Base-by-base conservation (phyloP, 2,888 invertebrate species). In the Nymphalis urticae region DNA sequence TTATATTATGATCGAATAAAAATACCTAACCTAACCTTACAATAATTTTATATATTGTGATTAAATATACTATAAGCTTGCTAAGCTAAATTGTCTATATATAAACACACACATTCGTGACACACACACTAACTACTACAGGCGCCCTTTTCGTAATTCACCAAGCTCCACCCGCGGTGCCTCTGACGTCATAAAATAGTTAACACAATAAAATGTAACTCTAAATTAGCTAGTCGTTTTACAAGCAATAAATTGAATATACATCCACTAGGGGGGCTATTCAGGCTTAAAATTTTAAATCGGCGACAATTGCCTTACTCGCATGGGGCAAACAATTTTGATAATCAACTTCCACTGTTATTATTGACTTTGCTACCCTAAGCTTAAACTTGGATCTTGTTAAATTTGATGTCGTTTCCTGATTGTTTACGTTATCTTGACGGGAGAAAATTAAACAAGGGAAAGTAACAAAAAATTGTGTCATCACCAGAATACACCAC, bases 211-310 rank as follows among this genome's bases (percentile, higher is more conserved):
- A 90, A 92, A 88, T 82, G 87, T 85, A 84, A 87, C 89, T 90
- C 85, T 83, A 89, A 91, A 92, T 92, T 92, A 92, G 90, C 91
- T 89, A 79, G 86, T 88, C 91, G 90, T 87, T 91, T 92, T 92
- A 91, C 91, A 89, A 88, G 88, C 88, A 91, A 90, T 91, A 89
- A 91, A 91, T 89, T 88, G 89, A 90, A 91, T 90, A 85, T 89
- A 84, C 87, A 81, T 81, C 83, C 79, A 75, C 78, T 75, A 77
- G 82, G 85, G 85, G 82, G 73, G 64, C 71, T 80, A 80, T 80
- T 84, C 82, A 79, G 79, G 85, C 82, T 85, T 82, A 78, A 88
- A 89, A 87, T 86, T 88, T 87, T 82, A 84, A 90, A 84, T 85
- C 79, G 69, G 83, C 81, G 87, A 88, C 88, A 88, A 89, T 89